A percentile compares a stretch with the other conserved stretches of the same genome.
phyloP scores from a whole-genome alignment of 2,888 invertebrate genomes.

The Dryobotodes eremita region DNA sequence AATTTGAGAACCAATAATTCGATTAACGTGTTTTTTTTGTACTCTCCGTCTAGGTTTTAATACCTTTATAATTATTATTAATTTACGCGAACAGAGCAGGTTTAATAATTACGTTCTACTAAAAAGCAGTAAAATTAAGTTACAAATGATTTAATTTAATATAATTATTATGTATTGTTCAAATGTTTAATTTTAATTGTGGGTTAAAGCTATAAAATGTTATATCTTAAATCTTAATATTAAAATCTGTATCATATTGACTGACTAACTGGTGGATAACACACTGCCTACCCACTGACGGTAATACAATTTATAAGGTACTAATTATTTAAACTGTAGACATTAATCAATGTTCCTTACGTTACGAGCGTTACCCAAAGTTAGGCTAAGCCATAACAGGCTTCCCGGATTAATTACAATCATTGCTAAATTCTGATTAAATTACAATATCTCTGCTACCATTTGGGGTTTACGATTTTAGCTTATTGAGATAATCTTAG shows the following conservation, averaged over 20 bases:
- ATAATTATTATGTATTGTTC: too few species aligned
- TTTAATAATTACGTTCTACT: too few species aligned
- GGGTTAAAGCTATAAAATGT: background rate
- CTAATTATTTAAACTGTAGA: background rate
- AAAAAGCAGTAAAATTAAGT: too few species aligned
- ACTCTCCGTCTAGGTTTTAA: too few species aligned
- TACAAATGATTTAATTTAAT: too few species aligned
- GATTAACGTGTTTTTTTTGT: too few species aligned
- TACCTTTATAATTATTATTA: too few species aligned
- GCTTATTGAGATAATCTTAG: background rate
- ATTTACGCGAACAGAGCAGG: too few species aligned
- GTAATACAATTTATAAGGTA: background rate
- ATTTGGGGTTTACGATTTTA: background rate
- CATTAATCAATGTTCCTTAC: background rate
- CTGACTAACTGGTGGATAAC: background rate
- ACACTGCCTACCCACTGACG: too few species aligned
- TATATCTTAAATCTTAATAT: too few species aligned
- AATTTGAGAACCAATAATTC: too few species aligned
- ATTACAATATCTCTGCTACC: conserved; percentile 12
- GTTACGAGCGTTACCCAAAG: background rate
- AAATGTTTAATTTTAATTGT: too few species aligned
- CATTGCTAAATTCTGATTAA: conserved; percentile 19
- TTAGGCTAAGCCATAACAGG: background rate
- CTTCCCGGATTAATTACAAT: conserved; percentile 28
- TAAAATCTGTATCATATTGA: background rate